A percentile compares a stretch with the other conserved stretches of the same genome.
phyloP scores from a whole-genome alignment of 2,888 invertebrate species.

The Drosophila phalerata region DNA sequence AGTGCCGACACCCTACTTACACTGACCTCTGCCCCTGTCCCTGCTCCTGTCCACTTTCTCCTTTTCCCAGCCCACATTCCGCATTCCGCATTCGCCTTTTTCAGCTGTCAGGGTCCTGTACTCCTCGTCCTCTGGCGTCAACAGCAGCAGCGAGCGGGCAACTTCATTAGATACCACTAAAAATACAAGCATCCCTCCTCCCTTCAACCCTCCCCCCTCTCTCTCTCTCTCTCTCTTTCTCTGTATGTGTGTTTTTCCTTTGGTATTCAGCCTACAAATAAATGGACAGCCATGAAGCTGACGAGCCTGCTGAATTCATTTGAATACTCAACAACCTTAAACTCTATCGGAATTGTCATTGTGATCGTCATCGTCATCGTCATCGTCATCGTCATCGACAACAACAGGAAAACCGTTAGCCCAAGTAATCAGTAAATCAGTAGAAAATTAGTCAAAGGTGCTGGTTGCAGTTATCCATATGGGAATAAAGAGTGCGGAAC shows the following conservation, averaged over 20 bases:
- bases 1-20: slow-evolving; percentile 2
- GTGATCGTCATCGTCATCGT: slow-evolving; percentile 8
- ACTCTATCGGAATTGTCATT: slow-evolving; percentile 19
- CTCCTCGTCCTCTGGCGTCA: slow-evolving; percentile 10
- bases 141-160: slow-evolving; percentile 39
- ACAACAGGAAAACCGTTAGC: slow-evolving; percentile 10
- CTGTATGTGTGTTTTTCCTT: not conserved
- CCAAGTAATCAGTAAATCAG: slow-evolving; percentile 57
- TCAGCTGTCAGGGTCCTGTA: slow-evolving; percentile 33
- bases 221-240: too few species aligned
- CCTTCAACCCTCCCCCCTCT: not conserved
- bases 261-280: slow-evolving; percentile 53
- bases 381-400: slow-evolving; percentile 2
- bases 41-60: not conserved
- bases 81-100: slow-evolving; percentile 57
- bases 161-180: slow-evolving; percentile 73
- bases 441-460: slow-evolving; percentile 64
- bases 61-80: slow-evolving; percentile 2
- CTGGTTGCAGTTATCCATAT: slow-evolving; percentile 20
- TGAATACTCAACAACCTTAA: slow-evolving; percentile 48
- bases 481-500: not conserved
- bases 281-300: slow-evolving; percentile 46
- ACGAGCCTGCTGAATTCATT: slow-evolving; percentile 42
- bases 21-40: not conserved
- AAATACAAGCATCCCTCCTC: slow-evolving; percentile 34